A percentile compares a stretch with the other conserved stretches of the same genome.
phyloP scores from a whole-genome alignment of 2,888 invertebrate genomes.

The Apoderus coryli region DNA sequence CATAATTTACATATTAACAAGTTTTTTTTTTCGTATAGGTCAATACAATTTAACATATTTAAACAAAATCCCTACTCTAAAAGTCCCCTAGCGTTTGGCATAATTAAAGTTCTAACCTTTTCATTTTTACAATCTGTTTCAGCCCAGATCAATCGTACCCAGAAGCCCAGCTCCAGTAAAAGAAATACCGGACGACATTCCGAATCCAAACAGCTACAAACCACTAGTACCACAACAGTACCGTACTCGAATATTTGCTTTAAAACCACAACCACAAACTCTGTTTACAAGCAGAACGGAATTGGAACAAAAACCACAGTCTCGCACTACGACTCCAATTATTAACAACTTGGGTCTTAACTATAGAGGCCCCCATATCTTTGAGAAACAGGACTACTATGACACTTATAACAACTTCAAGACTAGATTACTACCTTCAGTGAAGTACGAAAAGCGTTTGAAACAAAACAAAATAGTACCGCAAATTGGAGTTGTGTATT shows the following conservation, averaged over 20 bases:
- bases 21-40: too few relatives aligned
- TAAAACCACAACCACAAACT: conserved; percentile 25
- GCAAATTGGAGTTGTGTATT: conserved; percentile 31
- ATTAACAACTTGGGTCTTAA: conserved; percentile 23
- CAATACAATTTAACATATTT: too few relatives aligned
- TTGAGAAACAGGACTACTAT: conserved; percentile 29
- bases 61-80: too few relatives aligned
- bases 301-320: conserved; percentile 23
- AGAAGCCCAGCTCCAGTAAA: conserved; percentile 28
- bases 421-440: conserved; percentile 19
- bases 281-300: conserved; percentile 28
- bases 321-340: too few relatives aligned
- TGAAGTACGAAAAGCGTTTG: conserved; percentile 18
- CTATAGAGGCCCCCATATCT: conserved; percentile 30
- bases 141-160: conserved; percentile 16
- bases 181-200: conserved; percentile 27
- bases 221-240: conserved; percentile 29
- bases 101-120: too few relatives aligned
- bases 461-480: conserved; percentile 23
- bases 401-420: conserved; percentile 20
- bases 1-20: too few relatives aligned
- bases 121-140: too few relatives aligned
- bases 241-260: conserved; percentile 23
- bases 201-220: conserved; percentile 28
- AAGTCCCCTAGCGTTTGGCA: too few relatives aligned